Conservation (phyloP, 2,888 invertebrate species). For the Philereme transversata region DNA sequence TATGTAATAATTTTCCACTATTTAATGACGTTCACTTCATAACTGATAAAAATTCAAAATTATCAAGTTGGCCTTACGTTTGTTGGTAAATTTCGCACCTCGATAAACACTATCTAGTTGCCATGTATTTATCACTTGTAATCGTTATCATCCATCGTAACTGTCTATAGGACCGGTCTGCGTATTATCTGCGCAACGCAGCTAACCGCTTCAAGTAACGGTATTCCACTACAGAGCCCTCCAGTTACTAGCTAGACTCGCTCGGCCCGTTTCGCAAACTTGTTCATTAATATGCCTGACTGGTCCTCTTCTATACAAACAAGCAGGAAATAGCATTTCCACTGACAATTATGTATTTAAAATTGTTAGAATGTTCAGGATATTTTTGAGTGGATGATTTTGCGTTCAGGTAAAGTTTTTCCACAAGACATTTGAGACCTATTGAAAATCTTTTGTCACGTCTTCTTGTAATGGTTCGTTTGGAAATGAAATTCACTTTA, state of each 20-base stretch:
- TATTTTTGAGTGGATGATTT: conserved; percentile 7
- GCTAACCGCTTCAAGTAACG: conserved; percentile 70
- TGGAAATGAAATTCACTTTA: conserved; percentile 3
- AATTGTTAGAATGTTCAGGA: conserved; percentile 20
- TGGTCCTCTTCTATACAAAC: conserved; percentile 55
- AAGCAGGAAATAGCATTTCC: conserved; percentile 56
- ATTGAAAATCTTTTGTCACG: conserved; percentile 3
- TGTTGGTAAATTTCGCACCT: conserved; percentile 12
- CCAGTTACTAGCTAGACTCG: conserved; percentile 60
- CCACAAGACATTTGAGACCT: neutral
- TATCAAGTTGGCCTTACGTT: neutral
- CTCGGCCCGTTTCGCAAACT: conserved; percentile 65
- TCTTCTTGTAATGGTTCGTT: conserved; percentile 8
- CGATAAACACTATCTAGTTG: conserved; percentile 39
- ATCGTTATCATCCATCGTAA: conserved; percentile 52
- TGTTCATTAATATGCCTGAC: conserved; percentile 59
- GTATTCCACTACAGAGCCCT: conserved; percentile 64
- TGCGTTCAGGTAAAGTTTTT: conserved; percentile 1
- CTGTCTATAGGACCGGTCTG: conserved; percentile 66
- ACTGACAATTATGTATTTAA: conserved; percentile 36
- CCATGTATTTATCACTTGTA: conserved; percentile 46
- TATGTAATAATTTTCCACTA: neutral
- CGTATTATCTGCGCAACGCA: conserved; percentile 68
- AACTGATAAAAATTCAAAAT: neutral
- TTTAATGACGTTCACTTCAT: neutral